A percentile compares a stretch with the other conserved stretches of the same genome.
Conservation (phyloP, 2,888 invertebrate species). For the Campaea margaritaria region DNA sequence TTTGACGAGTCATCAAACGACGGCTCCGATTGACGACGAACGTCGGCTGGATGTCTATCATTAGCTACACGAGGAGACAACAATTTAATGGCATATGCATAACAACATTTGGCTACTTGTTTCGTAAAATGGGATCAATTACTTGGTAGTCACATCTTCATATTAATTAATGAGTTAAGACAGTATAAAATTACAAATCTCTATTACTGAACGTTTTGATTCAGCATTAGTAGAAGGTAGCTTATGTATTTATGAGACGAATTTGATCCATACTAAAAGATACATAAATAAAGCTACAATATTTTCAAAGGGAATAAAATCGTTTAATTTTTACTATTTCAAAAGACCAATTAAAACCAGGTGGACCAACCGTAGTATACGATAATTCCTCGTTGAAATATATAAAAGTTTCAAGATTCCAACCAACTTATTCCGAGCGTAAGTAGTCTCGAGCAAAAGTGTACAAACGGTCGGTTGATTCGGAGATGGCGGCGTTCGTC, state of each 20-base stretch:
- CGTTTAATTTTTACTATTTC: conserved; percentile 2
- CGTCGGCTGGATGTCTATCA: conserved; percentile 66
- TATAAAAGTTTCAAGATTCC: conserved; percentile 50
- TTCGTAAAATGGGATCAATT: conserved; percentile 26
- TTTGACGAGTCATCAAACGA: conserved; percentile 84
- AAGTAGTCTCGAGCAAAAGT: conserved; percentile 72
- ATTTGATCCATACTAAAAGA: neutral
- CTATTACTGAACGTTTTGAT: too few species aligned
- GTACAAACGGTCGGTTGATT: conserved; percentile 74
- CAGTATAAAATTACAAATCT: too few species aligned
- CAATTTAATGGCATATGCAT: conserved; percentile 49
- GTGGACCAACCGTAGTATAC: conserved; percentile 25
- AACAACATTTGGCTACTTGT: conserved; percentile 35
- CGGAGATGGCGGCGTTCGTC: conserved; percentile 73
- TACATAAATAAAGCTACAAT: neutral
- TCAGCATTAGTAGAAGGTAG: too few species aligned
- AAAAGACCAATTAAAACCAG: conserved; percentile 13
- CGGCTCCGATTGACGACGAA: conserved; percentile 72
- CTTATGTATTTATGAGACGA: too few species aligned
- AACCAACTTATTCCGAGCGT: conserved; percentile 60
- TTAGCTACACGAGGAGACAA: conserved; percentile 60
- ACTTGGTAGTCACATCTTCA: conserved; percentile 1
- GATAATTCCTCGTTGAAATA: conserved; percentile 28
- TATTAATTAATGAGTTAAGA: too few species aligned
- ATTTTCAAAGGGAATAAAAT: conserved; percentile 6